Conservation (phyloP, 2,797 vertebrate genomes). For the Triplophysa yarkandensis region DNA sequence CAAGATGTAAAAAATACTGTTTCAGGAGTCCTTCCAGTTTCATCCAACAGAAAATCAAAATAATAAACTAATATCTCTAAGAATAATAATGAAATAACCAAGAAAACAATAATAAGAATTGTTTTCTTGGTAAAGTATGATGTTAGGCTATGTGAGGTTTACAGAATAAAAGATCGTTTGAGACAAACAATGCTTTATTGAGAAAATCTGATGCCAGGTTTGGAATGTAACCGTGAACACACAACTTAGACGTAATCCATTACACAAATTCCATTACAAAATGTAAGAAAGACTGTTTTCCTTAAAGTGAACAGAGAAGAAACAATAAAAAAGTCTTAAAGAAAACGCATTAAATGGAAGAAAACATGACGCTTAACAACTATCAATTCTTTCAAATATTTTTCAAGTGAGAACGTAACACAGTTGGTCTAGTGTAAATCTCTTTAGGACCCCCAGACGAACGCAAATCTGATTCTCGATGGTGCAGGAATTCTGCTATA, state of each 20-base stretch:
- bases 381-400: background rate
- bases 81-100: too few relatives aligned
- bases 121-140: too few relatives aligned
- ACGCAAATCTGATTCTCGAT: conserved; percentile 46
- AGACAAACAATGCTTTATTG: conserved; percentile 43
- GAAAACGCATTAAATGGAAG: background rate
- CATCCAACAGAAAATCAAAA: too few relatives aligned
- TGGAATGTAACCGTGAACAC: too few relatives aligned
- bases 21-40: too few relatives aligned
- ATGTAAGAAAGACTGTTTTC: background rate
- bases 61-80: too few relatives aligned
- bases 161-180: too few relatives aligned
- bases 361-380: background rate
- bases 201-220: conserved; percentile 41
- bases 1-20: too few relatives aligned
- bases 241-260: too few relatives aligned
- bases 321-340: background rate
- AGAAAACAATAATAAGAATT: too few relatives aligned
- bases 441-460: background rate
- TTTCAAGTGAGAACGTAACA: conserved; percentile 7
- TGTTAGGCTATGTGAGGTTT: background rate
- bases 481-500: conserved; percentile 57
- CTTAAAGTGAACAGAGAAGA: background rate
- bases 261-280: too few relatives aligned
- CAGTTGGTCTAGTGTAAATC: conserved; percentile 10